These are phyloP conservation scores for Pangasius mekongensis DNA, from an alignment of 2,797 vertebrate species.

Conservation along the genomic window DNA sequence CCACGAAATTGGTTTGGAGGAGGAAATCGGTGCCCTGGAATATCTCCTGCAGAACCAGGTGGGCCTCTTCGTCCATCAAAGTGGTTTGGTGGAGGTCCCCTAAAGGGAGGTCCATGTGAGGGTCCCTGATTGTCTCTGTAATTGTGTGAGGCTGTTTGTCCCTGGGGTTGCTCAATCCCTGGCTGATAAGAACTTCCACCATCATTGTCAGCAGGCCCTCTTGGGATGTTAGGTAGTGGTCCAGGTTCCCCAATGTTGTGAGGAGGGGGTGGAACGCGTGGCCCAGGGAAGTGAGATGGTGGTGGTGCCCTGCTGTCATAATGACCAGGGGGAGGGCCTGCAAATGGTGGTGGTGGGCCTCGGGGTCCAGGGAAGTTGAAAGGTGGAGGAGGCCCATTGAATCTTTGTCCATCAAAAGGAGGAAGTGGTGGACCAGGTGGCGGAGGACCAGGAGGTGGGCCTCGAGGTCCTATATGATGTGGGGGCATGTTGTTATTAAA, in stretches of 20 bases:
- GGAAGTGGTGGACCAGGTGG: slow-evolving; percentile 61
- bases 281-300: slow-evolving; percentile 80
- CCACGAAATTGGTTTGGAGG: slow-evolving; percentile 72
- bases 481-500: slow-evolving; percentile 79
- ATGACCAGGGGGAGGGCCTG: slow-evolving; percentile 69
- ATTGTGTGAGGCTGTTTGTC: slow-evolving; percentile 62
- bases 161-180: slow-evolving; percentile 69
- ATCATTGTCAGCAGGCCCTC: slow-evolving; percentile 79
- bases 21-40: slow-evolving; percentile 77
- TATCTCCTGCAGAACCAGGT: slow-evolving; percentile 62
- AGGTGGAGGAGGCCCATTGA: slow-evolving; percentile 82
- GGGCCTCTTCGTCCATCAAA: slow-evolving; percentile 85
- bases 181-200: slow-evolving; percentile 71
- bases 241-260: slow-evolving; percentile 82
- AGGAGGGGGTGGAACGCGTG: slow-evolving; percentile 79
- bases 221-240: slow-evolving; percentile 73
- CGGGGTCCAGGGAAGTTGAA: slow-evolving; percentile 85
- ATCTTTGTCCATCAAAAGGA: slow-evolving; percentile 82
- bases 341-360: slow-evolving; percentile 80
- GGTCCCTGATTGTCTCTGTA: slow-evolving; percentile 72
- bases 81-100: slow-evolving; percentile 76
- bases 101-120: slow-evolving; percentile 67
- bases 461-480: slow-evolving; percentile 77
- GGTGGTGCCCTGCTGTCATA: slow-evolving; percentile 83
- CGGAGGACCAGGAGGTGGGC: slow-evolving; percentile 73